Evolutionary conservation across 2,797 vertebrate genomes (phyloP).

Genomic region (Enoplosus armatus): DNA sequence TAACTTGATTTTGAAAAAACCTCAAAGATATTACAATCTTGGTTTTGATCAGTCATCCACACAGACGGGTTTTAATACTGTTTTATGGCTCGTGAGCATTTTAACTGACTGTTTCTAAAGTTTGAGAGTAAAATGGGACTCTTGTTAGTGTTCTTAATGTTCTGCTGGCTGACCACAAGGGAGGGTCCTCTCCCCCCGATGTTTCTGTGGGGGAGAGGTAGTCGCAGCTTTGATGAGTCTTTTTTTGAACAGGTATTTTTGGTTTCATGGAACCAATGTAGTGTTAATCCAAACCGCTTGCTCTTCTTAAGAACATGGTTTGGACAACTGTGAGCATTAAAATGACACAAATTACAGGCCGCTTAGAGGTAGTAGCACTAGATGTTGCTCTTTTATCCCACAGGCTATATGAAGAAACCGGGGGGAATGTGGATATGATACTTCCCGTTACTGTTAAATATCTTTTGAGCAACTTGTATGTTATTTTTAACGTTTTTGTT

Average conservation of each 20-base stretch:
- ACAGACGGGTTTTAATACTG: constrained; percentile 10
- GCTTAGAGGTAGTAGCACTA: constrained; percentile 34
- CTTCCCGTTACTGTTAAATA: constrained; percentile 8
- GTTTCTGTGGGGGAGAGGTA: neutral
- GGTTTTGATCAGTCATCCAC: neutral
- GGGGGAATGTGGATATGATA: neutral
- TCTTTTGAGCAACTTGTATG: neutral
- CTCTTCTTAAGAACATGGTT: constrained; percentile 13
- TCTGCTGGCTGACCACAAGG: constrained; percentile 31
- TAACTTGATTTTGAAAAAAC: neutral
- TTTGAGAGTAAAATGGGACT: neutral
- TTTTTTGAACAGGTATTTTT: constrained; percentile 6
- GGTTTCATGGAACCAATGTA: constrained; percentile 25
- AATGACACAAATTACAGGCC: constrained; percentile 14
- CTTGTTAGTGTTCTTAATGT: constrained; percentile 18
- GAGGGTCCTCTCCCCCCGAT: constrained; percentile 7
- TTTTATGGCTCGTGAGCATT: constrained; percentile 24
- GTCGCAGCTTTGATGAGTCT: neutral
- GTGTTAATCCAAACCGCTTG: constrained; percentile 19
- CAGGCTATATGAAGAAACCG: neutral
- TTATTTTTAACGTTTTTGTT: constrained; percentile 9
- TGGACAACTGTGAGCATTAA: constrained; percentile 6
- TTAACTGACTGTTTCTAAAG: neutral
- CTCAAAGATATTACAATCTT: neutral
- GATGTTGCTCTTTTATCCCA: constrained; percentile 12